A percentile compares a stretch with the other conserved stretches of the same genome.
Conservation (phyloP, 2,113 vertebrate genomes). For the Glareola pratincola region DNA sequence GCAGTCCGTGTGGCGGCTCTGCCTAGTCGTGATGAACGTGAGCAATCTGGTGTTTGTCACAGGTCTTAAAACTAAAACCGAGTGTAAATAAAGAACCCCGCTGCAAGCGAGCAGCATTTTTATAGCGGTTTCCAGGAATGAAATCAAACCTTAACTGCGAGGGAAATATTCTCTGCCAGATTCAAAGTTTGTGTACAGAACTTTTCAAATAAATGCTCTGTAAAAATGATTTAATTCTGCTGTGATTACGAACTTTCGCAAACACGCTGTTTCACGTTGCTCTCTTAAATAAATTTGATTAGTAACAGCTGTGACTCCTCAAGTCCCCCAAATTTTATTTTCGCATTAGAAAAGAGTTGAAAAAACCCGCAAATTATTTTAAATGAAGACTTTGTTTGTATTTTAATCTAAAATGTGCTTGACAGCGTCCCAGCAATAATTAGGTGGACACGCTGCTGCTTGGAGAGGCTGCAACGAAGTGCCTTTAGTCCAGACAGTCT, state of each 20-base stretch:
- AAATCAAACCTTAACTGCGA: conserved; percentile 29
- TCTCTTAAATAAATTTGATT: conserved; percentile 20
- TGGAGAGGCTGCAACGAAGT: background rate
- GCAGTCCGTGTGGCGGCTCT: background rate
- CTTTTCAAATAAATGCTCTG: conserved; percentile 42
- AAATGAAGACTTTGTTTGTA: background rate
- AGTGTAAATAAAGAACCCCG: conserved; percentile 19
- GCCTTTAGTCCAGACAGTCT: conserved; percentile 8
- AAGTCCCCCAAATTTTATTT: background rate
- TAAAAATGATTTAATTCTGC: conserved; percentile 48
- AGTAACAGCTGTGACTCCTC: background rate
- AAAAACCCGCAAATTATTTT: conserved; percentile 11
- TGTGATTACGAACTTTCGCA: conserved; percentile 23
- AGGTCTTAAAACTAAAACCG: conserved; percentile 37
- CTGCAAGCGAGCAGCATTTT: background rate
- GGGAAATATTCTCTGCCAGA: background rate
- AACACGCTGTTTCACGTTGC: background rate
- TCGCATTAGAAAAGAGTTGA: background rate
- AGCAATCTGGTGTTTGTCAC: conserved; percentile 56
- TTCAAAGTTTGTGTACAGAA: conserved; percentile 34
- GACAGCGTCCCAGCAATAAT: background rate
- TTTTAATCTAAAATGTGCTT: conserved; percentile 23
- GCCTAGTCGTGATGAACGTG: background rate
- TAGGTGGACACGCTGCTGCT: background rate
- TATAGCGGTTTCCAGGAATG: background rate